Evolutionary conservation across 2,888 invertebrate genomes (phyloP), one percentile per base, ranked within the genome.

Genomic region (Ochropleura leucogaster): DNA sequence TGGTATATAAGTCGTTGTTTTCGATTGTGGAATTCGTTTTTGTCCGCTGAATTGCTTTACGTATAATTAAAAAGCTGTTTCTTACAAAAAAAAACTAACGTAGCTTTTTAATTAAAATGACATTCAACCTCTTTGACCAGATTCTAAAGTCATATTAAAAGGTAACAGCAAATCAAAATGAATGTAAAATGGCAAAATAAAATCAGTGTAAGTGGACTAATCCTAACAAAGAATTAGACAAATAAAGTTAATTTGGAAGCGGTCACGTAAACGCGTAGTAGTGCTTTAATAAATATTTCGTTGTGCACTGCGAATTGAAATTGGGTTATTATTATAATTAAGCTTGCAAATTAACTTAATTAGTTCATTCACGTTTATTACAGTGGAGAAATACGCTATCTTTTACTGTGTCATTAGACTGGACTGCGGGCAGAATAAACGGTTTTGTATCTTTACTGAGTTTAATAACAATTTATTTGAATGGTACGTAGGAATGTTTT

Each of bases 271-370:
- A 63, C 18, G 53, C 65, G 72, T 77, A 79, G 69, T 77, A 65
- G 74, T 63, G 60, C 66, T 81, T 75, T 72, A 74, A 77, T 74
- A 73, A 84, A 88, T 83, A 86, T 82, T 79, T 76, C 68, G 72
- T 69, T 76, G 44, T 78, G 73, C 80, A 83, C 70, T 83, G 77
- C 76, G 86, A 90, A 90, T 89, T 86, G 84, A 79, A 89, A 89
- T 88, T 72, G 85, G 77, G 68, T 79, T 87, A 88, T 88, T 88
- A 88, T 89, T 88, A 82, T 85, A 90, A 88, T 89, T 81, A 74
- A 66, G 72, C 74, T 65, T 71, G 65, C 70, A 81, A 82, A 80
- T 83, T 80, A 60, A 82, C 63, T 70, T 71, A 71, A 81, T 71
- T 79, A 55, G 73, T 70, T 49, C 55, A 68, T 77, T 84, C 75